Evolutionary conservation across 2,888 invertebrate genomes (phyloP).

Genomic region (Sesia bembeciformis): DNA sequence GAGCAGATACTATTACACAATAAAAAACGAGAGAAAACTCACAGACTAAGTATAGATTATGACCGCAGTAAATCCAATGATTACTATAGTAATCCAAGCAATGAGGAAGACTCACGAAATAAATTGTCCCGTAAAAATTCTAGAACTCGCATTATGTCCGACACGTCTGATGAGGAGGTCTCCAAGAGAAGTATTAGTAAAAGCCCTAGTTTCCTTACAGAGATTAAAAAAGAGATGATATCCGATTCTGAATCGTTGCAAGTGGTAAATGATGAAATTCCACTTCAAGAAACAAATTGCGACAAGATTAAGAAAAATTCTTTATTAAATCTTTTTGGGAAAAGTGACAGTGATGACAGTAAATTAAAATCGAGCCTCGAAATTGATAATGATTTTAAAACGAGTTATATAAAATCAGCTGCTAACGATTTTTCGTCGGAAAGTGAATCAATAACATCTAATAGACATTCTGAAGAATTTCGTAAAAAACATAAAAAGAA

Average conservation of each 20-base stretch:
- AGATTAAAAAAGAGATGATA: conserved; percentile 76
- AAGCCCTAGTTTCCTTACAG: conserved; percentile 38
- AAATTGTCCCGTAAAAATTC: conserved; percentile 80
- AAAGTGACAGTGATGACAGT: conserved; percentile 63
- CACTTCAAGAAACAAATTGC: conserved; percentile 27
- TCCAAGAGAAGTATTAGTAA: conserved; percentile 68
- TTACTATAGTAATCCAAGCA: conserved; percentile 58
- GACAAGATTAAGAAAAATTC: conserved; percentile 52
- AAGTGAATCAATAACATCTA: conserved; percentile 54
- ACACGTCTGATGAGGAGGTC: conserved; percentile 83
- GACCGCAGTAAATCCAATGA: conserved; percentile 64
- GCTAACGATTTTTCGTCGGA: conserved; percentile 63
- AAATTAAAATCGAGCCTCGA: conserved; percentile 50
- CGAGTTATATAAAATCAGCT: conserved; percentile 35
- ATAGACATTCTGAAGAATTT: conserved; percentile 61
- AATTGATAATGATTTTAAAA: conserved; percentile 45
- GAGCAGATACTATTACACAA: conserved; percentile 48
- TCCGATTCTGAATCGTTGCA: conserved; percentile 50
- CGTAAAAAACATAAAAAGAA: conserved; percentile 90
- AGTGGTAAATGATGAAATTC: conserved; percentile 27
- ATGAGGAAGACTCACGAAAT: conserved; percentile 64
- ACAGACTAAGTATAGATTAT: conserved; percentile 43
- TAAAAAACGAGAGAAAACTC: conserved; percentile 69
- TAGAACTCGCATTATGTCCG: conserved; percentile 83
- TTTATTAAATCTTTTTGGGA: conserved; percentile 56